Percentiles rank a stretch among this genome's conserved stretches.
These are phyloP conservation scores for Helostoma temminkii DNA, from an alignment of 2,797 vertebrate species.

Conservation along the genomic window DNA sequence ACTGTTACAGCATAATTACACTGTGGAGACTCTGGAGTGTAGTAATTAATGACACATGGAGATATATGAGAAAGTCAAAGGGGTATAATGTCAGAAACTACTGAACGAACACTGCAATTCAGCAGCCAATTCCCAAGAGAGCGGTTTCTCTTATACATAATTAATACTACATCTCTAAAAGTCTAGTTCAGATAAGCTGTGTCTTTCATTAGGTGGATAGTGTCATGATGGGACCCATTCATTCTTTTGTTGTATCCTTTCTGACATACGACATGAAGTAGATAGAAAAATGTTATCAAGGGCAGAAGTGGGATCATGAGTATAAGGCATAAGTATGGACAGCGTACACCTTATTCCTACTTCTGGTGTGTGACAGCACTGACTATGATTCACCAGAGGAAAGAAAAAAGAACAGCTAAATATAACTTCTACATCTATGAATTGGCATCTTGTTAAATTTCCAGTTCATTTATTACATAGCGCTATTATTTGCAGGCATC, in stretches of 20 bases:
- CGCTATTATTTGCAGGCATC: too few species aligned
- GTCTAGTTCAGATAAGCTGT: constrained; percentile 45
- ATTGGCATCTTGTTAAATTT: too few species aligned
- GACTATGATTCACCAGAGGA: neutral
- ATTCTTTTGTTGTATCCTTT: constrained; percentile 19
- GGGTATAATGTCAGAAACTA: constrained; percentile 34
- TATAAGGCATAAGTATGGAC: neutral
- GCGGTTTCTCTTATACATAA: constrained; percentile 40
- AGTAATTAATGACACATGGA: constrained; percentile 53
- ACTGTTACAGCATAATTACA: constrained; percentile 29
- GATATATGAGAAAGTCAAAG: constrained; percentile 6
- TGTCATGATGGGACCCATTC: neutral
- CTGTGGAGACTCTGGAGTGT: constrained; percentile 2
- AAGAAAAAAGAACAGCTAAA: neutral
- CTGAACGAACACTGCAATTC: constrained; percentile 18
- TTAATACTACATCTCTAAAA: constrained; percentile 40
- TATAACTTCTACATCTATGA: neutral
- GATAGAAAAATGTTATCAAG: constrained; percentile 9
- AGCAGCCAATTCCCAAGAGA: constrained; percentile 27
- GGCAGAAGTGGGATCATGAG: too few species aligned
- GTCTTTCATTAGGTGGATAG: constrained; percentile 12
- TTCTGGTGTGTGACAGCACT: constrained; percentile 3
- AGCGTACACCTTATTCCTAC: neutral
- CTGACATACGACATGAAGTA: constrained; percentile 5
- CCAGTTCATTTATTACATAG: too few species aligned